These are phyloP conservation scores for Cheilosia grossa DNA, from an alignment of 2,888 invertebrate genomes.

Conservation along the genomic window DNA sequence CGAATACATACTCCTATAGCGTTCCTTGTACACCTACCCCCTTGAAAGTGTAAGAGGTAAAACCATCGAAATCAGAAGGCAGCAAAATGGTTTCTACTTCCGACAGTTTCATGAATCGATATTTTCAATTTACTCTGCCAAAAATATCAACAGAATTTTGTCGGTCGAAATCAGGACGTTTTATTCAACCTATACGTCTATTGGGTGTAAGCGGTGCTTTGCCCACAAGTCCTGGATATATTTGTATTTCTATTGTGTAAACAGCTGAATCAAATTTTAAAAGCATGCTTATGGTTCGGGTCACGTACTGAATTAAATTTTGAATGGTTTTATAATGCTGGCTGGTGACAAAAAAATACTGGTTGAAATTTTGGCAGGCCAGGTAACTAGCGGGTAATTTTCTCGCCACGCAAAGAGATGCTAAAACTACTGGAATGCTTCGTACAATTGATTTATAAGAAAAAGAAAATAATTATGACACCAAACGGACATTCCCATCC, in stretches of 20 bases:
- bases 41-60: conserved; percentile 22
- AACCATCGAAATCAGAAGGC: conserved; percentile 46
- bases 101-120: conserved; percentile 57
- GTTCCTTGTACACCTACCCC: not conserved
- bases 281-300: too few species aligned
- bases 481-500: too few species aligned
- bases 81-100: conserved; percentile 32
- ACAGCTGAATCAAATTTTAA: conserved; percentile 34
- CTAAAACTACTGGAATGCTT: too few species aligned
- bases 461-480: too few species aligned
- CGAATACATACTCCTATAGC: not conserved
- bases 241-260: conserved; percentile 30
- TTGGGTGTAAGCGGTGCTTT: conserved; percentile 10
- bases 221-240: conserved; percentile 2
- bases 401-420: too few species aligned
- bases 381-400: too few species aligned
- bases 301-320: too few species aligned
- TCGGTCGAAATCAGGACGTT: conserved; percentile 23
- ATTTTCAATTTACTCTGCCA: conserved; percentile 63
- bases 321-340: too few species aligned
- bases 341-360: too few species aligned
- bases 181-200: conserved; percentile 16
- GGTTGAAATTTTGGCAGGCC: too few species aligned
- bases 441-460: too few species aligned
- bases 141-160: conserved; percentile 51